These are phyloP conservation scores for Ammodytes dubius DNA, from an alignment of 2,113 vertebrate genomes.

Conservation along the genomic window DNA sequence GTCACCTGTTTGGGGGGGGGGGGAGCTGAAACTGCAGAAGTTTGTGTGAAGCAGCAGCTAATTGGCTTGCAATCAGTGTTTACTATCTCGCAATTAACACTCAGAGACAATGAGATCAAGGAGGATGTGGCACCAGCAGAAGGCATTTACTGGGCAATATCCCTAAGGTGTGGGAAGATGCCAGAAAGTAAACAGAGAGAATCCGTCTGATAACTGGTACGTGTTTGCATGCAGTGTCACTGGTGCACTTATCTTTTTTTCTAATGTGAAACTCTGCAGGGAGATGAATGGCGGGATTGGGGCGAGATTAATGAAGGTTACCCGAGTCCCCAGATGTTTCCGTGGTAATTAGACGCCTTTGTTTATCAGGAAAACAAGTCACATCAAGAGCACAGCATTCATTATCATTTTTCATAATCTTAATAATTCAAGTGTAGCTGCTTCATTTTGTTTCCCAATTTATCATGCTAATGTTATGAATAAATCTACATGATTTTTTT, in stretches of 20 bases:
- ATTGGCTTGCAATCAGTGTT: constrained; percentile 78
- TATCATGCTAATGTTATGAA: constrained; percentile 99
- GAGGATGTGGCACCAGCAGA: constrained; percentile 60
- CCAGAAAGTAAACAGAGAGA: constrained; percentile 63
- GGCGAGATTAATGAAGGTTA: constrained; percentile 99
- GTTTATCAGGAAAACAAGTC: constrained; percentile 99
- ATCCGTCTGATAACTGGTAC: constrained; percentile 68
- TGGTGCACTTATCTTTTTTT: constrained; percentile 93
- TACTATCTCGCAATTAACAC: constrained; percentile 78
- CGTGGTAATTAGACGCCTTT: constrained; percentile 99
- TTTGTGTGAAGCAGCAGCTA: constrained; percentile 46
- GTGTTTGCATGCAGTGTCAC: constrained; percentile 86
- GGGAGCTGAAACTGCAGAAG: constrained; percentile 5
- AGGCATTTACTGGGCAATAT: constrained; percentile 70
- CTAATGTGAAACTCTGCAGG: constrained; percentile 95
- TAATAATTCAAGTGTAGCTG: constrained; percentile 99
- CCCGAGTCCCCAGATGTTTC: constrained; percentile 99
- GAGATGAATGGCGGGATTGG: constrained; percentile 87
- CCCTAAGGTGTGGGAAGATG: constrained; percentile 68
- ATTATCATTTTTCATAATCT: constrained; percentile 99
- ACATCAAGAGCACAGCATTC: constrained; percentile 99
- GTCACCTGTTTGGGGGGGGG: constrained; percentile 43
- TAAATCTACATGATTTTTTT: constrained; percentile 99
- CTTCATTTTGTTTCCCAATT: constrained; percentile 99
- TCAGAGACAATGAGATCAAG: constrained; percentile 61